phyloP scores from a whole-genome alignment of 1,140 invertebrate species.

The Nasonia giraulti region DNA sequence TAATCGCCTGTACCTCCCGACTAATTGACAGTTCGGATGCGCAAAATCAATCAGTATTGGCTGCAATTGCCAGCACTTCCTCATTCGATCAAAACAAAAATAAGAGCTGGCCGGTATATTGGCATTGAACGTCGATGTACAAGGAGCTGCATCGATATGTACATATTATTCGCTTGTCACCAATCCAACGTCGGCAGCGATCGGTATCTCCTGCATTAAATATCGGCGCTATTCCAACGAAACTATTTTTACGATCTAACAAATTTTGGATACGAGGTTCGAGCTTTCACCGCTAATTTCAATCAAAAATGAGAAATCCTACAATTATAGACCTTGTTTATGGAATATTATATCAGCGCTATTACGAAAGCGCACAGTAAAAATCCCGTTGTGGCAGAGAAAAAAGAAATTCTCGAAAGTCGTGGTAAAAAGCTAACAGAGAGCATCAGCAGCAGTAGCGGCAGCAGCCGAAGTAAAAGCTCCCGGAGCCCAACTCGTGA shows the following conservation, averaged over 20 bases:
- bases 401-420: constrained; percentile 1
- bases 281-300: too few species aligned
- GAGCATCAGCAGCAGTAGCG: neutral
- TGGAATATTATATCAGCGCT: neutral
- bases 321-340: too few species aligned
- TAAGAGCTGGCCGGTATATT: neutral
- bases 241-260: too few species aligned
- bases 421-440: neutral
- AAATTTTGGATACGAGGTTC: too few species aligned
- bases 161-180: neutral
- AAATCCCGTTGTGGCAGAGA: neutral
- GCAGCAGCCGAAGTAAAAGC: neutral
- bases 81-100: constrained; percentile 4
- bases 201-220: neutral
- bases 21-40: neutral
- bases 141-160: neutral
- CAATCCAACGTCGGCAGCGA: neutral
- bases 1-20: too few species aligned
- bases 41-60: neutral
- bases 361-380: neutral
- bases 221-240: too few species aligned
- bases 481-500: constrained; percentile 16
- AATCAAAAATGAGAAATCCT: too few species aligned
- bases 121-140: neutral
- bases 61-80: neutral